These are phyloP conservation scores for Trachymyrmex cornetzi DNA, from an alignment of 1,140 invertebrate genomes.

Conservation along the genomic window DNA sequence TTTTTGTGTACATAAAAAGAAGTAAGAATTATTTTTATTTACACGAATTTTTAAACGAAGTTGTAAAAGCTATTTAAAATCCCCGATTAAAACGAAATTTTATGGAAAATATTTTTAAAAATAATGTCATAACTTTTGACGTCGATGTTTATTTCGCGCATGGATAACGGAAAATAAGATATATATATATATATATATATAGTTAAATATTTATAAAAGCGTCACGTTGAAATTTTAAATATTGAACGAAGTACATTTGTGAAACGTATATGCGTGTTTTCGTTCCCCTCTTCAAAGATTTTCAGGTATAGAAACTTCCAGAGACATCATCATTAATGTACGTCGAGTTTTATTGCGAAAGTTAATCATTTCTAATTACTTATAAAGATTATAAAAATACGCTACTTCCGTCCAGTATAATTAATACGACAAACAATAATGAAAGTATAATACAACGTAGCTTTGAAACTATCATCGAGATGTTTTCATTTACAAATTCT, in stretches of 20 bases:
- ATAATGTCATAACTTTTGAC: neutral
- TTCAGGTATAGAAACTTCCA: neutral
- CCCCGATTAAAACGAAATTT: neutral
- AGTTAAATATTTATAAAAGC: neutral
- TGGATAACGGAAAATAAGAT: neutral
- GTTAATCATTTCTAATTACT: constrained; percentile 11
- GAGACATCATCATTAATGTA: constrained; percentile 5
- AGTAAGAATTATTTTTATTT: neutral
- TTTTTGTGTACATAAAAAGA: neutral
- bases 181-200: neutral
- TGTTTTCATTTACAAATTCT: neutral
- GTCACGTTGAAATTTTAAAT: neutral
- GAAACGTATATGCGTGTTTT: neutral
- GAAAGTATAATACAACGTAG: neutral
- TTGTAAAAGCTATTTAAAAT: neutral
- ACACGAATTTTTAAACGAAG: neutral
- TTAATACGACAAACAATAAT: neutral
- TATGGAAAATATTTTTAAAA: neutral
- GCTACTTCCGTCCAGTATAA: neutral
- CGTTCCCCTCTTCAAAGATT: neutral
- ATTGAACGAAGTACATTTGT: neutral
- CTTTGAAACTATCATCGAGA: neutral
- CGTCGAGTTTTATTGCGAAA: neutral
- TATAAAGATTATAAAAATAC: neutral
- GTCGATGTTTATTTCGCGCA: neutral